Evolutionary conservation across 2,797 vertebrate species (phyloP), one percentile per base, ranked within the genome.

Genomic region (Hybognathus amarus): DNA sequence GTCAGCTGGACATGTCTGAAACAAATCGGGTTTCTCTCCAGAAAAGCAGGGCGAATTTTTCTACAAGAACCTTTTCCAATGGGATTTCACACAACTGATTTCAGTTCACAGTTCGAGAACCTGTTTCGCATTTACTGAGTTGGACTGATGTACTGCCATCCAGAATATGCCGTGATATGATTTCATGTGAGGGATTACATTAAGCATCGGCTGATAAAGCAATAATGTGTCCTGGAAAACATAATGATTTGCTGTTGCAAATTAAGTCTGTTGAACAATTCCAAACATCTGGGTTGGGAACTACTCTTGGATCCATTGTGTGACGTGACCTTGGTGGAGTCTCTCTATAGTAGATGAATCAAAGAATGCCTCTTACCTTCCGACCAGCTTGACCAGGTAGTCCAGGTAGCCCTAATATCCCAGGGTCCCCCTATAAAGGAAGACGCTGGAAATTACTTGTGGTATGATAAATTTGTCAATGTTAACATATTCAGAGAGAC

Each of bases 351-450:
- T 20, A 30, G 9, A 24, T 24, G 3, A 77, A 83, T 69, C 3
- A 77, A 54, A 82, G 24, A 18, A 76, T 20, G 18, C 81, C 52
- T 74, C 90, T 83, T 96, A 99, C 98, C 96, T 97, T 98, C 89
- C 95, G 95, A 92, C 98, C 97, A 71, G 86, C 80, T 84, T 96
- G 95, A 83, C 98, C 97, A 79, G 92, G 91, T 87, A 92, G 89
- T 87, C 98, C 98, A 17, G 93, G 90, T 69, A 96, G 92, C 52
- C 97, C 97, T 73, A 92, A 85, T 67, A 94, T 93, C 82, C 97
- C 98, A 87, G 87, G 5, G 0, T 97, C 94, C 54, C 98, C 98
- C 98, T 99, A 88, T 11, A 94, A 91, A 13, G 4, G 82, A 33
- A 24, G 33, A 83, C 89, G 79, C 3, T 3, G 17, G 50, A 77